Evolutionary conservation across 2,113 vertebrate species (phyloP).

Genomic region (Dolichotis patagonum): DNA sequence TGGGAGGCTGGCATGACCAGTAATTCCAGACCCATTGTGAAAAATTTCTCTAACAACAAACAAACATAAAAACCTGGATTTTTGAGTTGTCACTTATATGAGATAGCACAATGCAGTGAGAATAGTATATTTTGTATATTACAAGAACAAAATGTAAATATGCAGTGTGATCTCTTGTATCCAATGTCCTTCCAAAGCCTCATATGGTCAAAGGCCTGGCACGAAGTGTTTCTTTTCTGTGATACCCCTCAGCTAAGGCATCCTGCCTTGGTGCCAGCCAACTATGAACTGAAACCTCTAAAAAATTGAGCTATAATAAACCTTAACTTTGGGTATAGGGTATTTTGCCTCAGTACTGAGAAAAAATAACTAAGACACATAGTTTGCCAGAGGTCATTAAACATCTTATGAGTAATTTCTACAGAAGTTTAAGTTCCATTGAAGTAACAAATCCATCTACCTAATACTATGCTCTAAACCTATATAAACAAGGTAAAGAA

Average conservation of each 20-base stretch:
- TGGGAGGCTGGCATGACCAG: too few species aligned
- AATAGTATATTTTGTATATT: not conserved
- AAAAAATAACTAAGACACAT: not conserved
- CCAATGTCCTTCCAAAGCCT: not conserved
- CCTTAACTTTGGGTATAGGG: not conserved
- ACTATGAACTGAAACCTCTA: not conserved
- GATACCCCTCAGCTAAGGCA: not conserved
- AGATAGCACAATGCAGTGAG: not conserved
- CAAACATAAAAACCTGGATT: not conserved
- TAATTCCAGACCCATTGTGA: not conserved
- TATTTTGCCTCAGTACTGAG: not conserved
- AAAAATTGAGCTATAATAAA: not conserved
- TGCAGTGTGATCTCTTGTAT: not conserved
- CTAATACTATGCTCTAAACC: not conserved
- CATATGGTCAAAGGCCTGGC: not conserved
- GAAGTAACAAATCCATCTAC: not conserved
- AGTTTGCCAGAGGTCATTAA: not conserved
- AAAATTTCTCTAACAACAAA: not conserved
- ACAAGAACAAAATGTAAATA: not conserved
- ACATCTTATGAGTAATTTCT: not conserved
- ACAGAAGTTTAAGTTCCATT: not conserved
- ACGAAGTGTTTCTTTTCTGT: not conserved
- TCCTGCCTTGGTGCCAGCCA: not conserved
- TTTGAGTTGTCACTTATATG: not conserved
- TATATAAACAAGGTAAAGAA: not conserved